Conservation (phyloP, 2,888 invertebrate species). For the Esperia sulphurella region DNA sequence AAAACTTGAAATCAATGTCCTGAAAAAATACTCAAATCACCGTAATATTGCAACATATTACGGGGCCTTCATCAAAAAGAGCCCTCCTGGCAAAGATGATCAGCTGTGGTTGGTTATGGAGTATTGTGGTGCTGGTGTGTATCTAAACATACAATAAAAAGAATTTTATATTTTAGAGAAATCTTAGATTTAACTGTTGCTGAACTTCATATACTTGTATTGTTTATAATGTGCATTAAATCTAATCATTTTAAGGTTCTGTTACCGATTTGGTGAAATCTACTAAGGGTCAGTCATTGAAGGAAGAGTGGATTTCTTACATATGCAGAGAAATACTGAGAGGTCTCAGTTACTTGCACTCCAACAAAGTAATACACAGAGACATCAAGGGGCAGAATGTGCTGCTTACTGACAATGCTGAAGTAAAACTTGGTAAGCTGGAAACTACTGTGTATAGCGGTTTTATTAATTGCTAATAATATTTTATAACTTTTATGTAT, state of each 20-base stretch:
- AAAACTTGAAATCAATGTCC: conserved; percentile 99
- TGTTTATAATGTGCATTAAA: too few species aligned
- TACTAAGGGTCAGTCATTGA: conserved; percentile 97
- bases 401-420: conserved; percentile 98
- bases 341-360: conserved; percentile 97
- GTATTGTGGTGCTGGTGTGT: conserved; percentile 96
- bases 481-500: neutral
- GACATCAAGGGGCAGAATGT: conserved; percentile 99
- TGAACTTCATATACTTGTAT: too few species aligned
- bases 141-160: neutral
- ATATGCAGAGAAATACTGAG: conserved; percentile 97
- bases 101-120: conserved; percentile 99
- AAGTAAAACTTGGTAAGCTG: conserved; percentile 95
- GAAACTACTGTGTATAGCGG: neutral
- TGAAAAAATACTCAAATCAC: conserved; percentile 99
- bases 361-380: conserved; percentile 99
- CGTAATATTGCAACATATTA: conserved; percentile 99
- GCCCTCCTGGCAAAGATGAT: conserved; percentile 99
- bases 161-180: too few species aligned
- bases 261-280: conserved; percentile 99
- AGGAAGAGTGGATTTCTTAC: conserved; percentile 99
- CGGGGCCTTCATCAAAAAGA: conserved; percentile 99
- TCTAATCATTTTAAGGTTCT: conserved; percentile 80
- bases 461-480: neutral
- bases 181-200: too few species aligned